These are phyloP conservation scores for Piscicola geometra DNA, from an alignment of 2,888 invertebrate species.

Conservation along the genomic window DNA sequence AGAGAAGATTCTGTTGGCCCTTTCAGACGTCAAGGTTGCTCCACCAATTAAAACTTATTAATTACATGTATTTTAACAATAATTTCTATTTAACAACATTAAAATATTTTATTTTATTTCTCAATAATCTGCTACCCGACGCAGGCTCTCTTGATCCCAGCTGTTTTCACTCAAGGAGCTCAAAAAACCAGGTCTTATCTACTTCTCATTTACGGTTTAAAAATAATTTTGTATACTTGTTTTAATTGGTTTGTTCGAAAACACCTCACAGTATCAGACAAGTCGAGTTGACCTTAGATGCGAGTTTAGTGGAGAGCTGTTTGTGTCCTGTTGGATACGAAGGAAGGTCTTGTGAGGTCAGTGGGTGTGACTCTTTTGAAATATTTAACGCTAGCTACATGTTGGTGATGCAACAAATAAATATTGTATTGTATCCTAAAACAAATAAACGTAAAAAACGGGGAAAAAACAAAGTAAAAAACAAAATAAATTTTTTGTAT, in stretches of 20 bases:
- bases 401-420: too few species aligned
- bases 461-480: background rate
- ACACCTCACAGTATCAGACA: constrained; percentile 38
- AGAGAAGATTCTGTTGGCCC: constrained; percentile 40
- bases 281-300: constrained; percentile 26
- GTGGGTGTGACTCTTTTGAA: too few species aligned
- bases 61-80: too few species aligned
- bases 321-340: constrained; percentile 43
- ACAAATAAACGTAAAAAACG: background rate
- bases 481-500: background rate
- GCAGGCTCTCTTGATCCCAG: constrained; percentile 20
- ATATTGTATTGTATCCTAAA: background rate
- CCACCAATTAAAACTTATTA: too few species aligned
- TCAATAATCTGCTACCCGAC: too few species aligned
- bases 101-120: too few species aligned
- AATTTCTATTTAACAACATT: too few species aligned
- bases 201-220: background rate
- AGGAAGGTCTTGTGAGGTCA: constrained; percentile 46
- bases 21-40: constrained; percentile 40
- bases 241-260: background rate
- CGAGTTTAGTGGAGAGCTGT: constrained; percentile 44
- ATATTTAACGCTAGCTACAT: too few species aligned
- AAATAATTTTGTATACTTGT: background rate
- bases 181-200: constrained; percentile 26
- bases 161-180: background rate